Base-by-base conservation (phyloP, 2,888 invertebrate genomes). In the Euphydryas editha region DNA sequence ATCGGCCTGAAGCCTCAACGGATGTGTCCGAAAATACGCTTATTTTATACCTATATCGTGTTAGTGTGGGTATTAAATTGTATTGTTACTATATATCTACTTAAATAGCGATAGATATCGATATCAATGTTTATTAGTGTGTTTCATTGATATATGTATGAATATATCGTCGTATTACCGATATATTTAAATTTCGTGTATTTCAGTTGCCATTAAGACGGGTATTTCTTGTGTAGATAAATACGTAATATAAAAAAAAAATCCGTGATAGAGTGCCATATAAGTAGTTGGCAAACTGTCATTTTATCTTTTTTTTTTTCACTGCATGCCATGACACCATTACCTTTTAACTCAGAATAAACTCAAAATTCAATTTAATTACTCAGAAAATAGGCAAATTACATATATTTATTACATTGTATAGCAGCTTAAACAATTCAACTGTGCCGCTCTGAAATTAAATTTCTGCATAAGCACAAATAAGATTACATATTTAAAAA, bases 21-120 rank as follows among this genome's bases (percentile, higher is more conserved):
- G 86, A 86, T 82, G 83, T 82, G 87, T 91, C 92, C 91, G 89
- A 84, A 81, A 85, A 90, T 92, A 92, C 92, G 92, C 92, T 92
- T 92, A 92, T 92, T 91, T 90, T 90, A 87, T 88, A 90, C 83
- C 82, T 86, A 87, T 89, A 88, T 86, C 86, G 82, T 87, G 85
- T 88, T 89, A 87, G 87, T 81, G 82, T 87, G 83, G 86, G 80
- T 86, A 85, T 85, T 83, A 83, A 55, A 68, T 81, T 81, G 76
- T 80, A 72, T 81, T 86, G 85, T 87, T 89, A 86, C n/a, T n/a
- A n/a, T n/a, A 83, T 87, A 85, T 88, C 59, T 67, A 65, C 65
- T 59, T 55, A 62, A 66, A 44, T 70, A 70, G 62, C 63, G 30
- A 60, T 68, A 70, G 65, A 65, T 74, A 75, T 79, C 77, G 76